These are phyloP conservation scores for Falco biarmicus DNA, from an alignment of 2,797 vertebrate genomes.

Conservation along the genomic window DNA sequence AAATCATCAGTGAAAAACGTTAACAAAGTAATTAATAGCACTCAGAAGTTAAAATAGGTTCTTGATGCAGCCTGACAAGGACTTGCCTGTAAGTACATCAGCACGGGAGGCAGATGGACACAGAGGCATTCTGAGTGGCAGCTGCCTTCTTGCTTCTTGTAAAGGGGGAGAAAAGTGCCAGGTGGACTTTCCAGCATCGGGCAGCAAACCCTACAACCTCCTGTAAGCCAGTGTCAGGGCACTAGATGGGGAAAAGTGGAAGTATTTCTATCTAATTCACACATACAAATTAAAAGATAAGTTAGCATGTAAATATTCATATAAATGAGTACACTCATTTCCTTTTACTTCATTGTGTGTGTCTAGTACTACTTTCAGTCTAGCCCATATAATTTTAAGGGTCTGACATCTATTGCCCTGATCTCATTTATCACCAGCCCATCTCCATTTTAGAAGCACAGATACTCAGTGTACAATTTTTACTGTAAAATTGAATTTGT, in stretches of 20 bases:
- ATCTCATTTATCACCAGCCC: conserved; percentile 47
- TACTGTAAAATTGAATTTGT: conserved; percentile 54
- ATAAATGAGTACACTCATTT: not conserved
- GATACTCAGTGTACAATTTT: conserved; percentile 40
- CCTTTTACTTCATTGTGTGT: not conserved
- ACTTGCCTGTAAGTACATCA: not conserved
- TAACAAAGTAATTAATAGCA: not conserved
- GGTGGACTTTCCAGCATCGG: not conserved
- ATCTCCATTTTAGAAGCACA: conserved; percentile 22
- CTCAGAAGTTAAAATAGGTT: not conserved
- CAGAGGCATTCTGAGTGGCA: not conserved
- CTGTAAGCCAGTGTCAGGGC: rapidly evolving
- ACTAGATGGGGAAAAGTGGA: not conserved
- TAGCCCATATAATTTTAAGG: not conserved
- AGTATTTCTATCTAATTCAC: not conserved
- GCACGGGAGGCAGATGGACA: not conserved
- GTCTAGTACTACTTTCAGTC: not conserved
- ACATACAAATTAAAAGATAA: not conserved
- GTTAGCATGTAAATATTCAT: not conserved
- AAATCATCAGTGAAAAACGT: not conserved
- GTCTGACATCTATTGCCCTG: conserved; percentile 24
- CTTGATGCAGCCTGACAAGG: not conserved
- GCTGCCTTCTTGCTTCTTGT: not conserved
- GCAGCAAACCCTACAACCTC: not conserved
- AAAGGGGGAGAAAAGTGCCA: not conserved